phyloP scores from a whole-genome alignment of 2,888 invertebrate species.

The Lepidochitona cinerea region DNA sequence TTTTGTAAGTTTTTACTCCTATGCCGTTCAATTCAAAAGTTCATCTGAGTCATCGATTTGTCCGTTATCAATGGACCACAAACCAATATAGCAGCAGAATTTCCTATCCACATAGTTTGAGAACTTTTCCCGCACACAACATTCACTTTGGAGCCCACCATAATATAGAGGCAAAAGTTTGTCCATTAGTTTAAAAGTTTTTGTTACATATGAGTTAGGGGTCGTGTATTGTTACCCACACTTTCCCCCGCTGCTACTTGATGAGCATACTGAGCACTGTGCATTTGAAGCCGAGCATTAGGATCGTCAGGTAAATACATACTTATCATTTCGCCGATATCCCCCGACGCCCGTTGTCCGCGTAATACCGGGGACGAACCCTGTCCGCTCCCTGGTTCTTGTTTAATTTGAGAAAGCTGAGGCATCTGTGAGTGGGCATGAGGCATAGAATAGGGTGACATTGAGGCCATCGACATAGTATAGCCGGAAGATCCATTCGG shows the following conservation, averaged over 20 bases:
- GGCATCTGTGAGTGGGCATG: conserved; percentile 37
- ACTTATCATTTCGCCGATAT: conserved; percentile 82
- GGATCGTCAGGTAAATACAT: conserved; percentile 82
- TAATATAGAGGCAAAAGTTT: too few relatives aligned
- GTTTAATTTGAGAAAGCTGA: conserved; percentile 41
- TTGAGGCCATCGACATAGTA: conserved; percentile 69
- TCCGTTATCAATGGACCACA: too few relatives aligned
- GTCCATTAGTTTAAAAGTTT: too few relatives aligned
- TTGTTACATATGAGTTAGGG: conserved; percentile 79
- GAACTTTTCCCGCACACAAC: too few relatives aligned
- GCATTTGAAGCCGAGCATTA: conserved; percentile 65
- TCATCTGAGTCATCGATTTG: too few relatives aligned
- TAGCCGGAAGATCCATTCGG: conserved; percentile 78
- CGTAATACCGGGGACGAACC: conserved; percentile 63
- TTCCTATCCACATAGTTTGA: too few relatives aligned
- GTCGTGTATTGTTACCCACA: conserved; percentile 75
- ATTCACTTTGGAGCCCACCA: too few relatives aligned
- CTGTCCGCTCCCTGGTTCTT: conserved; percentile 61
- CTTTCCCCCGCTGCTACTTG: conserved; percentile 75
- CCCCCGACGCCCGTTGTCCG: conserved; percentile 70
- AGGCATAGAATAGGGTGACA: conserved; percentile 59
- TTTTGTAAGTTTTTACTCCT: too few relatives aligned
- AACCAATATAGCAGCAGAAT: too few relatives aligned
- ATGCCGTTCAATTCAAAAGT: too few relatives aligned
- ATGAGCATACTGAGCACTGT: conserved; percentile 74